A percentile compares a stretch with the other conserved stretches of the same genome.
Conservation (phyloP, 2,113 vertebrate species). For the Sclerurus mexicanus region DNA sequence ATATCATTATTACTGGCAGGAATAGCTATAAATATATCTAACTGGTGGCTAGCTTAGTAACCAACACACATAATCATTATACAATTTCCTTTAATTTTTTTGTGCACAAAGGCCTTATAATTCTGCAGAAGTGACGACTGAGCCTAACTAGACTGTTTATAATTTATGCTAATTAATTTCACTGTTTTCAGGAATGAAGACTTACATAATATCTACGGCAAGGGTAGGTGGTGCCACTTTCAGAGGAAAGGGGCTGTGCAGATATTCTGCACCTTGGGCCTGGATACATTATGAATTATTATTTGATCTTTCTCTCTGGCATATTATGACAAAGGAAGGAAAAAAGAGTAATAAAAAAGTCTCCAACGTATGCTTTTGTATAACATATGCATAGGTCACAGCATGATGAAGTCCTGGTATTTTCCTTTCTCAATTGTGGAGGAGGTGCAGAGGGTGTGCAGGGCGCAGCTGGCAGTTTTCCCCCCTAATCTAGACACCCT, state of each 20-base stretch:
- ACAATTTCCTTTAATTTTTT: conserved; percentile 63
- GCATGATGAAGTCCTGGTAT: neutral
- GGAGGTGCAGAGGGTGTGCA: neutral
- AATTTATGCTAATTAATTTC: conserved; percentile 57
- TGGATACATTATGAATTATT: neutral
- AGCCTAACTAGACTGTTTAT: neutral
- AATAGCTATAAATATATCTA: conserved; percentile 56
- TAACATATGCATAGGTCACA: neutral
- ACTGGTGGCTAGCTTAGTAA: conserved; percentile 49
- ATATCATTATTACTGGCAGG: conserved; percentile 65
- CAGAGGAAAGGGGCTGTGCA: neutral
- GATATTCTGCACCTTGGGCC: neutral
- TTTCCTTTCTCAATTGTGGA: neutral
- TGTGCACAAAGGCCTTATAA: conserved; percentile 7
- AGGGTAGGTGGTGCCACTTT: neutral
- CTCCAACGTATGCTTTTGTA: neutral
- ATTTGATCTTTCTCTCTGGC: neutral
- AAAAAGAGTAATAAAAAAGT: neutral
- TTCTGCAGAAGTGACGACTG: neutral
- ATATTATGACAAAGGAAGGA: neutral
- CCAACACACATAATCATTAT: conserved; percentile 54
- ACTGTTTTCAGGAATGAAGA: conserved; percentile 43
- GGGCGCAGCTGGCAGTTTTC: neutral
- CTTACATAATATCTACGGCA: neutral
- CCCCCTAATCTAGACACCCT: neutral